phyloP scores from a whole-genome alignment of 2,888 invertebrate species.

The Lydus trimaculatus region DNA sequence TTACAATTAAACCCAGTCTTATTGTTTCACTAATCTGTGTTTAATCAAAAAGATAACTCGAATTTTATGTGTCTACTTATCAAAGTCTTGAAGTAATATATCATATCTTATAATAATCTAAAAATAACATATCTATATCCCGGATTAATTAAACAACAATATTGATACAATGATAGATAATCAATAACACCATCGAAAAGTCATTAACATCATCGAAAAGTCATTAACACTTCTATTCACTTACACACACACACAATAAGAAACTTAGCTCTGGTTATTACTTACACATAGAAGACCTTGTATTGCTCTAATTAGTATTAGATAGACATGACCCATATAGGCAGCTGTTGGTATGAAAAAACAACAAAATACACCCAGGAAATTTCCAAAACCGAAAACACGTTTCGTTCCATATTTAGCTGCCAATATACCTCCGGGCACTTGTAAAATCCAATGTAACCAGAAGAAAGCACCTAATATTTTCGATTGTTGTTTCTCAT shows the following conservation, averaged over 20 bases:
- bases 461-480: constrained; percentile 76
- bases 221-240: too few relatives aligned
- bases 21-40: too few relatives aligned
- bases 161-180: neutral
- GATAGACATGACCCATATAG: constrained; percentile 63
- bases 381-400: constrained; percentile 73
- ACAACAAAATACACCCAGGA: constrained; percentile 69
- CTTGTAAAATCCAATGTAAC: constrained; percentile 74
- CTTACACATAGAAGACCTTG: constrained; percentile 76
- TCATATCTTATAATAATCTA: neutral
- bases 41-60: too few relatives aligned
- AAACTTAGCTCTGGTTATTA: constrained; percentile 34
- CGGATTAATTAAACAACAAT: neutral
- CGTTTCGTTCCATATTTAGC: constrained; percentile 75
- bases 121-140: neutral
- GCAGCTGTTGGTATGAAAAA: constrained; percentile 73
- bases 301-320: constrained; percentile 68
- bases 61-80: too few relatives aligned
- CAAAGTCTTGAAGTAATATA: neutral
- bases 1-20: too few relatives aligned
- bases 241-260: neutral
- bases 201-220: neutral
- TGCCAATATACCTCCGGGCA: constrained; percentile 76
- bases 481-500: constrained; percentile 64
- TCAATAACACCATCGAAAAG: neutral